Percentiles rank a stretch among this genome's conserved stretches.
Conservation (phyloP, 1,140 invertebrate species). For the Papilio machaon region DNA sequence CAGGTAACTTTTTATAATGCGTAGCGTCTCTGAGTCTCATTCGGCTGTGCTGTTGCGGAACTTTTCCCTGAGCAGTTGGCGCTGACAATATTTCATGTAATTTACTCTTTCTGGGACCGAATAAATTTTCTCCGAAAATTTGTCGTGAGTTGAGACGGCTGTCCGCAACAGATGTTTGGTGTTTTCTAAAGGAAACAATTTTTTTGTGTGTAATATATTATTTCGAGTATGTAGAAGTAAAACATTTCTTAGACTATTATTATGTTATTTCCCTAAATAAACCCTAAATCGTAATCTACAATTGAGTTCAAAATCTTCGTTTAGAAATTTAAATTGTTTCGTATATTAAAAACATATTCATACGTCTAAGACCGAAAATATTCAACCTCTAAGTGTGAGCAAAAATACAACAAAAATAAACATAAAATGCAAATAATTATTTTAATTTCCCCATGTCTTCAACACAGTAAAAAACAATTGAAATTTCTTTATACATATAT, state of each 20-base stretch:
- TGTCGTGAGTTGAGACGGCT: conserved; percentile 44
- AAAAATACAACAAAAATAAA: too few species aligned
- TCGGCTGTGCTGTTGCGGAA: conserved; percentile 46
- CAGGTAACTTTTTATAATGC: background rate
- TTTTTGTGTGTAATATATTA: conserved; percentile 15
- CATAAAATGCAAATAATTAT: too few species aligned
- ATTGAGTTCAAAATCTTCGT: too few species aligned
- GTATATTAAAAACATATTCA: too few species aligned
- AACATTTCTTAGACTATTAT: background rate
- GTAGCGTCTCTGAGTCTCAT: background rate
- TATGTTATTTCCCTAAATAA: too few species aligned
- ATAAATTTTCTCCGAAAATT: conserved; percentile 65
- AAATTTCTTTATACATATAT: too few species aligned
- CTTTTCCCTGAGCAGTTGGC: conserved; percentile 57
- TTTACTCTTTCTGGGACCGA: conserved; percentile 68
- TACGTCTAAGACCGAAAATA: too few species aligned
- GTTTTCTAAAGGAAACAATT: conserved; percentile 43
- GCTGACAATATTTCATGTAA: conserved; percentile 69
- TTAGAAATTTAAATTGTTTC: too few species aligned
- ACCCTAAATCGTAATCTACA: too few species aligned
- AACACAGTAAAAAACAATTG: too few species aligned
- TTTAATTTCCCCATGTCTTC: too few species aligned
- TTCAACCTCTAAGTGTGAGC: too few species aligned
- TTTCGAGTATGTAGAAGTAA: conserved; percentile 6
- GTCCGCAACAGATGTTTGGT: conserved; percentile 64